Evolutionary conservation across 1,140 invertebrate genomes (phyloP), one percentile per base, ranked within the genome.

Genomic region (Pinna nobilis): DNA sequence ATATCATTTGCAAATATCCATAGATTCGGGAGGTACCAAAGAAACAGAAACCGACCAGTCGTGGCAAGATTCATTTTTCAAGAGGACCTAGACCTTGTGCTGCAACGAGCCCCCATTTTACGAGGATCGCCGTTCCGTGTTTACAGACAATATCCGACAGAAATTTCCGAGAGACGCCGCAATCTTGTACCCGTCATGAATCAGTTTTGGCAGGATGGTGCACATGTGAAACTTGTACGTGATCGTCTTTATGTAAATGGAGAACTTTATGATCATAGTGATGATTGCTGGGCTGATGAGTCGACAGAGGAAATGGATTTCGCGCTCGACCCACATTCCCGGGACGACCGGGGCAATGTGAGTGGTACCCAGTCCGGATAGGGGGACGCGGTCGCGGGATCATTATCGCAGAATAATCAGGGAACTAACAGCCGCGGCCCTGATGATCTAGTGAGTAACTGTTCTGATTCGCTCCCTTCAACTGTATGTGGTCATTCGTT

Each of bases 41-140:
- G 33, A 51, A 37, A 53, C 47, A 51, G 37, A 32, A 18, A 9
- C 30, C 25, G 64, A 51, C 64, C 64, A 3, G 37, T 66, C 33
- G 64, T 66, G 6, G 64, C 49, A 35, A 50, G 49, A 33, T 66
- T 66, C 30, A 13, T 66, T n/a, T 51, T 51, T 4, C 64, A 53
- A 18, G 39, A 35, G 11, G 44, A 66, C 44, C 47, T 66, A 11
- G 28, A 35, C 0, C 28, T 51, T 13, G 47, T 33, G 13, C 25
- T 50, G 11, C 7, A 66, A 6, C 35, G 28, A 4, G 47, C 64
- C 9, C 25, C 35, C 7, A 15, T 13, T 4, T 25, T 66, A 11
- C 3, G 3, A 66, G 47, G 47, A 33, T n/a, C 47, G 2, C 23
- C 47, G 11, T 66, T 5, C 23, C 33, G 64, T 4, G 39, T 66